Base-by-base conservation (phyloP, 2,113 vertebrate species). In the Entomyzon cyanotis region DNA sequence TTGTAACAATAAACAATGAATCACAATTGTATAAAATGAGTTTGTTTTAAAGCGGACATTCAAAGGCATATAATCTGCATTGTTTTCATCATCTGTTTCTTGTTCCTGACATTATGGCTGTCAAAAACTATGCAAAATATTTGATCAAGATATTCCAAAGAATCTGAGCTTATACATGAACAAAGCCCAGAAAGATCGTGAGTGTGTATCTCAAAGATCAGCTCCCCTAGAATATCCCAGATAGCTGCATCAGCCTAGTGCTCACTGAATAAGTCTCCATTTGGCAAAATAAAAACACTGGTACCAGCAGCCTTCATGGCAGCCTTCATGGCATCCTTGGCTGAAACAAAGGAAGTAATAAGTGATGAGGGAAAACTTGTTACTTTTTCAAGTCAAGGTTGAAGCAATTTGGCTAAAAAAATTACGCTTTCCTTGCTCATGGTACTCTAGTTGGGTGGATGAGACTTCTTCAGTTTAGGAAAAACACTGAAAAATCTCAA, bases 1-100 rank as follows among this genome's bases (percentile, higher is more conserved):
- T 95, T 96, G 79, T 59, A 94, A 96, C 39, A 97, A 96, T 90
- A 97, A 96, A 97, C 85, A 96, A 50, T 49, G 75, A 78, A 59
- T 73, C 2, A 10, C n/a, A 62, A 92, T 76, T 96, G 69, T 92
- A 93, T 93, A 89, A 94, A 87, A 88, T 81, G 64, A 87, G 74
- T 90, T 96, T 97, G 69, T 73, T 96, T 94, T 92, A 49, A 80
- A 44, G n/a, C 10, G 52, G 76, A 89, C 5, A 18, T 86, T 95
- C 85, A 96, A 96, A 93, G 91, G 73, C 94, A 70, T 82, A 67
- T 87, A 71, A 80, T 88, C 79, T 90, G 58, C 50, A 30, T 88
- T 94, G 69, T 83, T 94, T 95, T 90, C 89, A 60, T 63, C 41
- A 89, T 93, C 93, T 95, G 81, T 55, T 94, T 96, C 94, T 86